Conservation (phyloP, 2,797 vertebrate species). For the Enteromius radiatus region DNA sequence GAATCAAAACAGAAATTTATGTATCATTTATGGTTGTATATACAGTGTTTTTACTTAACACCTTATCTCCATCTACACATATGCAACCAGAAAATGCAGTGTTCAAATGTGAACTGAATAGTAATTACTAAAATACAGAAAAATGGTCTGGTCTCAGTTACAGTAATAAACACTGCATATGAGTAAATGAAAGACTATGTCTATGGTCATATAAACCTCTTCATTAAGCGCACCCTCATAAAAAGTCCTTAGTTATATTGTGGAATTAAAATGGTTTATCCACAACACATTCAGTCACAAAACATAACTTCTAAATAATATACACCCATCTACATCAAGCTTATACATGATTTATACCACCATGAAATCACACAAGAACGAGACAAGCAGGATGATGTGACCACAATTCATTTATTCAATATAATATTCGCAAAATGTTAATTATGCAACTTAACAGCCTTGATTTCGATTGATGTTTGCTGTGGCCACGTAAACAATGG, state of each 20-base stretch:
- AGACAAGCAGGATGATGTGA: background rate
- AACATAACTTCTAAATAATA: background rate
- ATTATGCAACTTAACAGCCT: slow-evolving; percentile 8
- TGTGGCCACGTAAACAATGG: background rate
- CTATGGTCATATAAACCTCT: background rate
- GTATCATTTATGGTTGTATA: background rate
- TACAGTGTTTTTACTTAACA: background rate
- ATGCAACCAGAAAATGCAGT: background rate
- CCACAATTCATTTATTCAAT: background rate
- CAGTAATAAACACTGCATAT: too few species aligned
- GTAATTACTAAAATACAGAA: slow-evolving; percentile 44
- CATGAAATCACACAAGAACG: background rate
- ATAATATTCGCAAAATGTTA: background rate
- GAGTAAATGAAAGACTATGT: background rate
- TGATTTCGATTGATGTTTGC: background rate
- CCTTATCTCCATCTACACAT: background rate
- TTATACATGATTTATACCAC: background rate
- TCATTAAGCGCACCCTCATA: background rate
- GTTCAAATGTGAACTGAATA: slow-evolving; percentile 45
- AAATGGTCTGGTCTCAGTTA: background rate
- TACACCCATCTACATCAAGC: background rate
- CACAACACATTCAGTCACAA: background rate
- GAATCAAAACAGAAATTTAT: background rate
- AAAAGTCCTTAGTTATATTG: background rate
- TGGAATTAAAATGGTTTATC: background rate